Evolutionary conservation across 1,140 invertebrate species (phyloP).

Genomic region (Eurosta solidaginis): DNA sequence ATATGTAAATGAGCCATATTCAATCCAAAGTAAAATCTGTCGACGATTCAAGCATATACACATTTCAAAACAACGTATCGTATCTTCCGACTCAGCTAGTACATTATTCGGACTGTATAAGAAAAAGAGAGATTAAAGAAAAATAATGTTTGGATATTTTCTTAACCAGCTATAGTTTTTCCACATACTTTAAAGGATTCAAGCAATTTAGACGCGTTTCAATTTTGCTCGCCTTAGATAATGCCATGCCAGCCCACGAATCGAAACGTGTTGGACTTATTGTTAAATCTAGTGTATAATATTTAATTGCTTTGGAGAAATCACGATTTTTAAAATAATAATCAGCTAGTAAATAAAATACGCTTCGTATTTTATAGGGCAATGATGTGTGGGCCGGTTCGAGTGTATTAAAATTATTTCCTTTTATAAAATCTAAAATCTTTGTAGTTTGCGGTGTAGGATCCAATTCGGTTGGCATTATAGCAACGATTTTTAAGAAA

Average conservation of each 20-base stretch:
- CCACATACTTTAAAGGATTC: conserved; percentile 22
- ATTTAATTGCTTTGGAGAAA: conserved; percentile 76
- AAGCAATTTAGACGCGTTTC: conserved; percentile 76
- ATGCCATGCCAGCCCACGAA: conserved; percentile 89
- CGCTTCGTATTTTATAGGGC: conserved; percentile 68
- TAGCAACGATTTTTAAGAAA: conserved; percentile 73
- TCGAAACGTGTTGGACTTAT: conserved; percentile 79
- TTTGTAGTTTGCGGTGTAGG: conserved; percentile 66
- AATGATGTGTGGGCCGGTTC: conserved; percentile 61
- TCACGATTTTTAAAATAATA: conserved; percentile 89
- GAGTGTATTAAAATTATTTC: conserved; percentile 60
- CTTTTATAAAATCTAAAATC: conserved; percentile 71
- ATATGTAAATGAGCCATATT: conserved; percentile 43
- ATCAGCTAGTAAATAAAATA: conserved; percentile 90
- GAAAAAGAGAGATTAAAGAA: background rate
- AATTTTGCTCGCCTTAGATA: conserved; percentile 78
- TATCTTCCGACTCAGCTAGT: conserved; percentile 36
- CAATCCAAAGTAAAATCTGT: conserved; percentile 40
- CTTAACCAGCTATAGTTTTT: too few species aligned
- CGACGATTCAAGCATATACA: conserved; percentile 36
- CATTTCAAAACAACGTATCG: conserved; percentile 40
- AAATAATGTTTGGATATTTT: background rate
- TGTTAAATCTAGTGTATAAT: conserved; percentile 82
- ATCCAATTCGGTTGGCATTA: conserved; percentile 73
- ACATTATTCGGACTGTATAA: conserved; percentile 16